A percentile compares a stretch with the other conserved stretches of the same genome.
Evolutionary conservation across 2,797 vertebrate genomes (phyloP).

Genomic region (Lates japonicus): DNA sequence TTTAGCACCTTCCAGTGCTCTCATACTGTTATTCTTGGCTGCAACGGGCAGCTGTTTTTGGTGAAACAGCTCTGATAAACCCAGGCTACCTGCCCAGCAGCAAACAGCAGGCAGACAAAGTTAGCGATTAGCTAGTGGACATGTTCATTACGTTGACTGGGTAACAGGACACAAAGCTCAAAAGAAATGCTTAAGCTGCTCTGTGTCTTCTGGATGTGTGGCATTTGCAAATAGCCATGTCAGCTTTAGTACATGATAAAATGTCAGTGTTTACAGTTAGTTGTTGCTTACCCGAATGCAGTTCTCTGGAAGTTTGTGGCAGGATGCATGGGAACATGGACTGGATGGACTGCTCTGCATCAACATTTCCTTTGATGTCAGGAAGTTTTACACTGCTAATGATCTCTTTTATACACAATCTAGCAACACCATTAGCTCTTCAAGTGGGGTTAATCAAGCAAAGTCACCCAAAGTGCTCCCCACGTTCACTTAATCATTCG

Average conservation of each 20-base stretch:
- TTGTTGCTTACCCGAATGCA: not conserved
- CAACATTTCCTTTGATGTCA: conserved; percentile 53
- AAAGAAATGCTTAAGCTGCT: not conserved
- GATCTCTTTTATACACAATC: conserved; percentile 35
- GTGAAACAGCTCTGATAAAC: not conserved
- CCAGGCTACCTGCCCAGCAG: too few relatives aligned
- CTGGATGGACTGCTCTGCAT: not conserved
- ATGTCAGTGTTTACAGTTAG: not conserved
- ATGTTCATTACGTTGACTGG: not conserved
- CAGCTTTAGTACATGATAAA: not conserved
- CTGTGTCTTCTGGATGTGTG: not conserved
- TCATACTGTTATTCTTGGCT: not conserved
- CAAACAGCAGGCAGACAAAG: too few relatives aligned
- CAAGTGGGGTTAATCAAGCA: conserved; percentile 47
- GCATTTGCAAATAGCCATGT: too few relatives aligned
- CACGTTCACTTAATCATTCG: conserved; percentile 27
- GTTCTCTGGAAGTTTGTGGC: conserved; percentile 13
- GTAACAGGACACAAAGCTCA: not conserved
- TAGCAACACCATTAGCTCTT: conserved; percentile 17
- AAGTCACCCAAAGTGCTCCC: conserved; percentile 31
- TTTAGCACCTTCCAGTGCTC: not conserved
- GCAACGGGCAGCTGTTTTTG: not conserved
- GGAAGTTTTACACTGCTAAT: conserved; percentile 43
- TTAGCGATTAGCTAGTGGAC: not conserved
- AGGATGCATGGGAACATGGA: conserved; percentile 16